Conservation (phyloP, 2,888 invertebrate species). For the Latheticus oryzae region DNA sequence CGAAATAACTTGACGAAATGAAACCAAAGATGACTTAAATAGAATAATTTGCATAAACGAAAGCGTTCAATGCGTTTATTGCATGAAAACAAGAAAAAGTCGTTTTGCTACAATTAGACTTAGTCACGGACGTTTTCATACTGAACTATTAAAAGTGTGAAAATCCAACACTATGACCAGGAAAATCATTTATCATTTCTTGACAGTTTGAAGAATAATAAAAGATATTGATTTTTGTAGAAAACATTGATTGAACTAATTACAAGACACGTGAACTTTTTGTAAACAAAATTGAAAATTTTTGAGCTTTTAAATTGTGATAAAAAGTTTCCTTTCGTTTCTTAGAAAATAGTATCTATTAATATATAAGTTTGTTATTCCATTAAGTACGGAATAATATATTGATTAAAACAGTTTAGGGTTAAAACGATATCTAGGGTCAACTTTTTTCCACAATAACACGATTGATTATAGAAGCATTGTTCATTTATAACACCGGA, state of each 20-base stretch:
- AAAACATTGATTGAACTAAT: slow-evolving; percentile 5
- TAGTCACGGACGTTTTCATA: slow-evolving; percentile 22
- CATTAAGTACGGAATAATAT: slow-evolving; percentile 35
- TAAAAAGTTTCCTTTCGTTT: slow-evolving; percentile 13
- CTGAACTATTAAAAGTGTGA: slow-evolving; percentile 9
- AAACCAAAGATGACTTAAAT: slow-evolving; percentile 28
- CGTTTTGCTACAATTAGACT: slow-evolving; percentile 14
- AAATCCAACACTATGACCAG: slow-evolving; percentile 12
- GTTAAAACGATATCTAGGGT: slow-evolving; percentile 41
- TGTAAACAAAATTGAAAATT: neutral
- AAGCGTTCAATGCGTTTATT: slow-evolving; percentile 21
- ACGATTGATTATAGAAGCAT: slow-evolving; percentile 32
- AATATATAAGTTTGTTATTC: slow-evolving; percentile 38
- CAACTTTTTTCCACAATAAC: slow-evolving; percentile 39
- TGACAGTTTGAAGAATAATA: too few relatives aligned
- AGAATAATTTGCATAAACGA: slow-evolving; percentile 40
- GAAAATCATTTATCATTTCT: slow-evolving; percentile 5
- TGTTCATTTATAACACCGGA: slow-evolving; percentile 29
- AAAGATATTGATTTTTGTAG: slow-evolving; percentile 1
- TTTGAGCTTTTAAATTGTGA: slow-evolving; percentile 1
- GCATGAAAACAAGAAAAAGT: slow-evolving; percentile 13
- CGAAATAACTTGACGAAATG: slow-evolving; percentile 10
- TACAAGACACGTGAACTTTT: neutral
- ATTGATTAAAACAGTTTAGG: slow-evolving; percentile 38
- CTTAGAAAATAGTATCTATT: slow-evolving; percentile 12